phyloP scores from a whole-genome alignment of 2,113 vertebrate genomes.

The Strix aluco region DNA sequence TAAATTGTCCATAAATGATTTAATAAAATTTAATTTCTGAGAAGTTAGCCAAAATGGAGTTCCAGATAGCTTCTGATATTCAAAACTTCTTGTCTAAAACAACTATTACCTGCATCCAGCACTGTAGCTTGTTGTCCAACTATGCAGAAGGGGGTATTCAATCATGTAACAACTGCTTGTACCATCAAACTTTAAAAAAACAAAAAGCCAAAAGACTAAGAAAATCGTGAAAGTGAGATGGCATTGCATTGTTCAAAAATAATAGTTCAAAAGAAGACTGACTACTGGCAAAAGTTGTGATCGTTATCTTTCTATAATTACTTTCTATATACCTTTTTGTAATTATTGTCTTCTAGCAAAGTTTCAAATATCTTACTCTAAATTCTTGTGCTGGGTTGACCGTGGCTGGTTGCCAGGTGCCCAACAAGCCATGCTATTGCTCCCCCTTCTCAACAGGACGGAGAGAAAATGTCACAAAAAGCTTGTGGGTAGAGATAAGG shows the following conservation, averaged over 20 bases:
- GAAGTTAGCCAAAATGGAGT: background rate
- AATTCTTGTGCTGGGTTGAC: no score
- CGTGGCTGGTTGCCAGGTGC: background rate
- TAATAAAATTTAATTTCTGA: background rate
- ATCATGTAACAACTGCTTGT: background rate
- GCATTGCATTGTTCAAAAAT: background rate
- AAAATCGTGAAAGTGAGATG: background rate
- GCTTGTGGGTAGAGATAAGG: fast-evolving
- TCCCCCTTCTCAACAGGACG: background rate
- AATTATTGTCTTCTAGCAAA: background rate
- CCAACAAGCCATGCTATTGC: fast-evolving
- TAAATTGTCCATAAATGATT: background rate
- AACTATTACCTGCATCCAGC: background rate
- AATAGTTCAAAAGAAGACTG: background rate
- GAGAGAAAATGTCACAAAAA: background rate
- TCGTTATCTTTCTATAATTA: background rate
- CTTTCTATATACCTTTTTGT: background rate
- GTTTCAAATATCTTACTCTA: background rate
- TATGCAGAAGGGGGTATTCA: background rate
- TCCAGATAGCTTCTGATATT: background rate
- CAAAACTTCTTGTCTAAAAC: background rate
- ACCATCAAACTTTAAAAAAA: background rate
- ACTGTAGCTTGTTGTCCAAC: background rate
- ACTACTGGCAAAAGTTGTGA: background rate
- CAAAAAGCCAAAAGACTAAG: background rate